Base-by-base conservation (phyloP, 1,140 invertebrate species). In the Drosophila parabipectinata region DNA sequence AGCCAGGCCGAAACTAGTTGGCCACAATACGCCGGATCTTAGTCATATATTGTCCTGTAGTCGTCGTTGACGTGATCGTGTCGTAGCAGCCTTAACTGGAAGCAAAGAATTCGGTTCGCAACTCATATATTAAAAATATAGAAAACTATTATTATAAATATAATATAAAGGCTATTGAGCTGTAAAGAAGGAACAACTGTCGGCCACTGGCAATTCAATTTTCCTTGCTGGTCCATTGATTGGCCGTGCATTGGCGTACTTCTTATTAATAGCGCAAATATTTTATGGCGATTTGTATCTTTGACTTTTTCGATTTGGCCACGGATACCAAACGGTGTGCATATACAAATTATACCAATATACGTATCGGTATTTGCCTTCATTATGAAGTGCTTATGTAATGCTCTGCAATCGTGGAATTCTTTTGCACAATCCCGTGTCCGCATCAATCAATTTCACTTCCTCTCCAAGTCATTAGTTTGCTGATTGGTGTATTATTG, bases 191-290 rank as follows among this genome's bases (percentile, higher is more conserved):
- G 34, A 48, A 45, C 44, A 69, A 69, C 57, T 76, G 73, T 68
- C 72, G 73, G 68, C 53, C 52, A 28, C 34, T 60, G 68, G 58
- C 68, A 55, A 58, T 61, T 60, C 48, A 45, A 58, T 61, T 64
- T 73, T 63, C 18, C 37, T 54, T 66, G 51, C 72, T 77, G 54
- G 48, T 61, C 72, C 41, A 85, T 85, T 85, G 81, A 81, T 83
- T 84, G 80, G 80, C 72, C 61, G 58, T 56, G 50, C 63, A 81
- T 81, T 81, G 63, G 77, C 72, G 71, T 81, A 82, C 64, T 77
- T 85, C 74, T 88, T 85, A 85, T 88, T 85, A 85, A 85, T 85
- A 82, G 82, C 83, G 18, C 62, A 72, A 88, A 88, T 82, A 87
- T 85, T 85, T 85, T 78, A 82, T 81, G 64, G 78, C 75, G 83